Evolutionary conservation across 2,888 invertebrate species (phyloP).

Genomic region (Andrena fulva): DNA sequence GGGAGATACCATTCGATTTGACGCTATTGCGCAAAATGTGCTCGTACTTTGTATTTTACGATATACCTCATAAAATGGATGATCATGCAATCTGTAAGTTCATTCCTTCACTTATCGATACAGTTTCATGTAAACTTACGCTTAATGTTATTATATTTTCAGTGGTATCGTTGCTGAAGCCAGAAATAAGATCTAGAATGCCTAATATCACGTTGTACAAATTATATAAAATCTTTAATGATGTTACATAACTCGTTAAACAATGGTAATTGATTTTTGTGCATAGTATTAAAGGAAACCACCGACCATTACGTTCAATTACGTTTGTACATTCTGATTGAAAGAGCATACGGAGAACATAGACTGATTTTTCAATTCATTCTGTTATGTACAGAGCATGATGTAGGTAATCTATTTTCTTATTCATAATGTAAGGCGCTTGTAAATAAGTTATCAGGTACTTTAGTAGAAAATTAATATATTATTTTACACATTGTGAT

Average conservation of each 20-base stretch:
- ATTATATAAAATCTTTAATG: constrained; percentile 73
- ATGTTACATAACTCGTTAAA: constrained; percentile 12
- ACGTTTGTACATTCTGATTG: constrained; percentile 12
- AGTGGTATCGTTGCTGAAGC: constrained; percentile 72
- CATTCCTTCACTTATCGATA: not conserved
- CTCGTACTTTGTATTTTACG: constrained; percentile 87
- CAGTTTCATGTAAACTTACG: not conserved
- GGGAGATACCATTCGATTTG: constrained; percentile 83
- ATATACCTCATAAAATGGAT: constrained; percentile 85
- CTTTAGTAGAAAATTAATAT: constrained; percentile 56
- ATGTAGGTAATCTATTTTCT: constrained; percentile 5
- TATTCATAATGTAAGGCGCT: constrained; percentile 6
- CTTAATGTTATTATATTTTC: constrained; percentile 45
- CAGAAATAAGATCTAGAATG: constrained; percentile 61
- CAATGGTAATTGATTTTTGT: constrained; percentile 8
- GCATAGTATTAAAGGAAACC: constrained; percentile 13
- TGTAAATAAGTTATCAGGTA: constrained; percentile 31
- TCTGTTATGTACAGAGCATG: not conserved
- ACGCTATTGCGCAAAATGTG: constrained; percentile 85
- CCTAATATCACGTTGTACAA: constrained; percentile 74
- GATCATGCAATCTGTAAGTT: constrained; percentile 74
- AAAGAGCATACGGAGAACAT: not conserved
- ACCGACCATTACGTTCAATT: constrained; percentile 3
- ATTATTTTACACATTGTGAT: constrained; percentile 43
- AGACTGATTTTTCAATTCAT: constrained; percentile 36